Conservation (phyloP, 2,888 invertebrate genomes). For the Melanotus villosus region DNA sequence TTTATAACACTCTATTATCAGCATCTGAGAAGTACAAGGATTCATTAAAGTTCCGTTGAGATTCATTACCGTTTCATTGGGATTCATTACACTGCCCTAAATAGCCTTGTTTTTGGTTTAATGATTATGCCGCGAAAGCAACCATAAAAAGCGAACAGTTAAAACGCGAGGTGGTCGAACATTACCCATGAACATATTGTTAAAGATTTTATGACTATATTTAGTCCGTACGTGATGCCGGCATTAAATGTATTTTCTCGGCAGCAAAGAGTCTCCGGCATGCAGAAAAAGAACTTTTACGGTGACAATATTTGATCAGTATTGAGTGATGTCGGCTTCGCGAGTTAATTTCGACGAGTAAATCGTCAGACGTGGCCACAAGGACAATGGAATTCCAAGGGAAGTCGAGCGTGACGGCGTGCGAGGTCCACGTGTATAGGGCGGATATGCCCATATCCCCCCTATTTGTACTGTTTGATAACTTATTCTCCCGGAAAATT, state of each 20-base stretch:
- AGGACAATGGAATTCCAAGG: conserved; percentile 50
- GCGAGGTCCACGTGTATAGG: conserved; percentile 46
- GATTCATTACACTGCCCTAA: conserved; percentile 44
- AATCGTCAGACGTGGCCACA: conserved; percentile 46
- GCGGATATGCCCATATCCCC: conserved; percentile 41
- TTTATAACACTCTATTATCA: conserved; percentile 41
- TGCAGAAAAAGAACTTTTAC: conserved; percentile 46
- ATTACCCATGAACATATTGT: conserved; percentile 40
- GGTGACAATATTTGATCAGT: conserved; percentile 51
- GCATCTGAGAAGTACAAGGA: conserved; percentile 38
- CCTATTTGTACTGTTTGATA: conserved; percentile 45
- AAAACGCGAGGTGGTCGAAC: conserved; percentile 40
- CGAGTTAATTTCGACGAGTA: conserved; percentile 43
- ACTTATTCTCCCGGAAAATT: conserved; percentile 45
- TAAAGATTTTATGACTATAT: conserved; percentile 47
- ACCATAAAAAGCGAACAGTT: conserved; percentile 42
- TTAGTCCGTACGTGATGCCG: conserved; percentile 39
- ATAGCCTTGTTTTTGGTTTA: conserved; percentile 45
- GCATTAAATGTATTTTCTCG: conserved; percentile 38
- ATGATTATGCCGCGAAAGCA: conserved; percentile 39
- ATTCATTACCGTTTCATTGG: conserved; percentile 45
- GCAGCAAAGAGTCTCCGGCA: conserved; percentile 34
- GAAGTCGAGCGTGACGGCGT: conserved; percentile 50
- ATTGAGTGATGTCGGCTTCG: conserved; percentile 49
- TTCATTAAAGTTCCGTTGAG: conserved; percentile 44